These are phyloP conservation scores for Dynastes grantii DNA, from an alignment of 2,888 invertebrate species.

Conservation along the genomic window DNA sequence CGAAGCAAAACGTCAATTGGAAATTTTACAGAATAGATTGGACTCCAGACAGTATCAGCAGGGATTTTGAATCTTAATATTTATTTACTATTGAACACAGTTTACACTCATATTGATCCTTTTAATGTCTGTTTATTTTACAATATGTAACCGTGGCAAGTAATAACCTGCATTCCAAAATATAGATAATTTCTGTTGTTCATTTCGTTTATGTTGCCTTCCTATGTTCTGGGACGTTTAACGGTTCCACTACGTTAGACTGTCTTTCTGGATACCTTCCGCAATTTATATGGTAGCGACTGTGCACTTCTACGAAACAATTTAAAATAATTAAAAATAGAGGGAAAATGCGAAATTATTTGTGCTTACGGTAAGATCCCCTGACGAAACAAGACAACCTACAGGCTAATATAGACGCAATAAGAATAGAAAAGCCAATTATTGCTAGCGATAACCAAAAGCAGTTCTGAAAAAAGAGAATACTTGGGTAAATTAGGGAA, in stretches of 20 bases:
- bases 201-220: slow-evolving; percentile 21
- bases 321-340: not conserved
- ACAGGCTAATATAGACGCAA: slow-evolving; percentile 51
- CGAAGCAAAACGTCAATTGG: slow-evolving; percentile 94
- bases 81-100: slow-evolving; percentile 42
- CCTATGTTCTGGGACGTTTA: not conserved
- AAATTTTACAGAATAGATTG: slow-evolving; percentile 88
- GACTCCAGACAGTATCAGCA: slow-evolving; percentile 92
- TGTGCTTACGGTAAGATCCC: slow-evolving; percentile 53
- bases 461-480: slow-evolving; percentile 34
- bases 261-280: slow-evolving; percentile 18
- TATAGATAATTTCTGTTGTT: slow-evolving; percentile 46
- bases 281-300: not conserved
- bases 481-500: not conserved
- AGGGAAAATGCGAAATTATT: not conserved
- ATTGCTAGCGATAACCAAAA: slow-evolving; percentile 54
- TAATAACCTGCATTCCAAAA: slow-evolving; percentile 51
- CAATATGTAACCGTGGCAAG: slow-evolving; percentile 41
- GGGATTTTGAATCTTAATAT: slow-evolving; percentile 79
- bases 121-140: slow-evolving; percentile 38
- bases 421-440: slow-evolving; percentile 51
- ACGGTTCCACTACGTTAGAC: not conserved
- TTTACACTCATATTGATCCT: slow-evolving; percentile 28
- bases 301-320: slow-evolving; percentile 16
- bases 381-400: slow-evolving; percentile 50